A percentile compares a stretch with the other conserved stretches of the same genome.
These are phyloP conservation scores for Holocentrus rufus DNA, from an alignment of 2,797 vertebrate species.

Conservation along the genomic window DNA sequence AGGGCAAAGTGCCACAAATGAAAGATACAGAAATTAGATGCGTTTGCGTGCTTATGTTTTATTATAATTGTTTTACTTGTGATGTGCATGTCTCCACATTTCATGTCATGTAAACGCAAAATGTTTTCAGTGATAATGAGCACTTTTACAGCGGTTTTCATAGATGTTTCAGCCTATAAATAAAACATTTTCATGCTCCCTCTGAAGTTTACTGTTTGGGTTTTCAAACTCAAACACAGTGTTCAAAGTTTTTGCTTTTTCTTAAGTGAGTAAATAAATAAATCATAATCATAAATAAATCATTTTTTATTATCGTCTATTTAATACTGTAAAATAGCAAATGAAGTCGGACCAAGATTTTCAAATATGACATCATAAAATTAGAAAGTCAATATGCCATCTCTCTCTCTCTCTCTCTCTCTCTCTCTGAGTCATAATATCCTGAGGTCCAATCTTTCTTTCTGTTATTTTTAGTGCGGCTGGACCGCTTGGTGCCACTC, in stretches of 20 bases:
- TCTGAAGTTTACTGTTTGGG: neutral
- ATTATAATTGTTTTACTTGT: neutral
- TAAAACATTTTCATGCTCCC: neutral
- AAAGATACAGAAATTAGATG: neutral
- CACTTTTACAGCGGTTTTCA: too few relatives aligned
- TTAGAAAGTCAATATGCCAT: too few relatives aligned
- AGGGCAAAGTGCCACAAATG: neutral
- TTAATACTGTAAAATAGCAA: too few relatives aligned
- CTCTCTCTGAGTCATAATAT: constrained; percentile 3
- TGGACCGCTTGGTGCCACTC: constrained; percentile 34
- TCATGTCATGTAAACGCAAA: neutral
- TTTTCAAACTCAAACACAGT: neutral
- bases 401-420: too few relatives aligned
- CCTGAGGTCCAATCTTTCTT: neutral
- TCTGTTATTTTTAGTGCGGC: constrained; percentile 7
- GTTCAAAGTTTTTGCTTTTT: too few relatives aligned
- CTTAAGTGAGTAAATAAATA: too few relatives aligned
- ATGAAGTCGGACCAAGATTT: too few relatives aligned
- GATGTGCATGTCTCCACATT: neutral
- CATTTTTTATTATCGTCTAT: too few relatives aligned
- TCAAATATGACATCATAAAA: too few relatives aligned
- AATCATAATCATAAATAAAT: too few relatives aligned
- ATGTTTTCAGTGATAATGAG: too few relatives aligned
- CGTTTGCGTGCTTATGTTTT: neutral
- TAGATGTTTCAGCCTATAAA: neutral